Percentiles rank a stretch among this genome's conserved stretches.
Evolutionary conservation across 2,113 vertebrate genomes (phyloP).

Genomic region (Scomber japonicus): DNA sequence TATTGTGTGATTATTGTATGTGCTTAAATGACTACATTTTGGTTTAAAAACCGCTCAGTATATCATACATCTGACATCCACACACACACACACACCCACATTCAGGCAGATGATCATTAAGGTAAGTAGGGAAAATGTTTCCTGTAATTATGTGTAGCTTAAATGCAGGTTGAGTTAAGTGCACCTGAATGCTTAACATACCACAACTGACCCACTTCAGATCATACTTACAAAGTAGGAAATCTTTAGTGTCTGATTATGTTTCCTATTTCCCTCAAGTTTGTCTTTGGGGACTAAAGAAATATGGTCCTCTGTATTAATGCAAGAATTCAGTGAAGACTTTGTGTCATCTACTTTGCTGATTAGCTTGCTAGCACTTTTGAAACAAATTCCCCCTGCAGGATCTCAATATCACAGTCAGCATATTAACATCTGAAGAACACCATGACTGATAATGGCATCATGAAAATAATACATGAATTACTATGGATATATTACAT

Average conservation of each 20-base stretch:
- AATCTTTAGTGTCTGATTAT: not conserved
- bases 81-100: not conserved
- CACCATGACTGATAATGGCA: conserved; percentile 43
- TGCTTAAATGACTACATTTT: conserved; percentile 43
- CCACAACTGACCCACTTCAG: not conserved
- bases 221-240: not conserved
- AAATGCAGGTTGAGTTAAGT: conserved; percentile 25
- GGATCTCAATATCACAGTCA: conserved; percentile 24
- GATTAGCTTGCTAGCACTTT: not conserved
- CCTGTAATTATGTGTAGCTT: conserved; percentile 28
- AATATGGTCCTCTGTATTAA: not conserved
- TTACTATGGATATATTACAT: conserved; percentile 61
- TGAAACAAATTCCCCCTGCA: not conserved
- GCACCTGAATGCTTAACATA: conserved; percentile 3
- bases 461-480: conserved; percentile 51
- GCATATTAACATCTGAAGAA: conserved; percentile 44
- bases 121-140: conserved; percentile 22
- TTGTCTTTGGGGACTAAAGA: not conserved
- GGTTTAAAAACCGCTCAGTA: conserved; percentile 30
- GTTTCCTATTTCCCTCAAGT: not conserved
- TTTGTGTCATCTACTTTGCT: conserved; percentile 10
- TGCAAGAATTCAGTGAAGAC: not conserved
- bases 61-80: conserved; percentile 17
- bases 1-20: conserved; percentile 25
- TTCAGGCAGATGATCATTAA: conserved; percentile 12